Evolutionary conservation across 2,888 invertebrate species (phyloP), one percentile per base, ranked within the genome.

Genomic region (Lypha dubia): DNA sequence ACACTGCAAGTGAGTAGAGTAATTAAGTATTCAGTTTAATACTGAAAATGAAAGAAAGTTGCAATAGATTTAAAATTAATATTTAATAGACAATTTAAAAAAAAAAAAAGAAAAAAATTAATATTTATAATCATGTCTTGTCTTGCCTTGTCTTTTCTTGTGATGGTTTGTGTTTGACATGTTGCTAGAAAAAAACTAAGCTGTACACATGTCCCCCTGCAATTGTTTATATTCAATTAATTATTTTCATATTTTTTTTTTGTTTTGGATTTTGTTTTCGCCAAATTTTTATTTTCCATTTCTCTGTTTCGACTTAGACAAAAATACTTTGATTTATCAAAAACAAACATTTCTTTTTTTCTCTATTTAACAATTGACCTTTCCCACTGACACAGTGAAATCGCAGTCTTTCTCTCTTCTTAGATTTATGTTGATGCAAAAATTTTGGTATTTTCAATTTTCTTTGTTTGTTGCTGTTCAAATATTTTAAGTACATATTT

Each of bases 341-440:
- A 24, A 15, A 8, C 38, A 62, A n/a, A n/a, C n/a, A n/a, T n/a
- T n/a, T n/a, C n/a, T n/a, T n/a, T n/a, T n/a, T 6, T 44, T 24
- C 49, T 0, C 0, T 49, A 22, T 24, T 44, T 53, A 6, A 20
- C 20, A 9, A 63, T 71, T 81, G 68, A 82, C 84, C 84, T 86
- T 76, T 86, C 58, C 81, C 79, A 86, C 82, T 84, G 86, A 86
- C 86, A 84, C 70, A 86, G 84, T 81, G 79, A 84, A 84, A 79
- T 58, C 53, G 11, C 38, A 38, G 7, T 35, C 32, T 6, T 44
- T 24, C 44, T 46, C 62, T 62, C 17, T 35, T 9, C 44, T 1
- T 20, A 5, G 1, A n/a, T 15, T 28, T 28, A 5, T 4, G 24
- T 41, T 7, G 49, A 35, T 24, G 60, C 22, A 17, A 63, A 20